These are phyloP conservation scores for Amphipoea lucens DNA, from an alignment of 2,888 invertebrate species.

Conservation along the genomic window DNA sequence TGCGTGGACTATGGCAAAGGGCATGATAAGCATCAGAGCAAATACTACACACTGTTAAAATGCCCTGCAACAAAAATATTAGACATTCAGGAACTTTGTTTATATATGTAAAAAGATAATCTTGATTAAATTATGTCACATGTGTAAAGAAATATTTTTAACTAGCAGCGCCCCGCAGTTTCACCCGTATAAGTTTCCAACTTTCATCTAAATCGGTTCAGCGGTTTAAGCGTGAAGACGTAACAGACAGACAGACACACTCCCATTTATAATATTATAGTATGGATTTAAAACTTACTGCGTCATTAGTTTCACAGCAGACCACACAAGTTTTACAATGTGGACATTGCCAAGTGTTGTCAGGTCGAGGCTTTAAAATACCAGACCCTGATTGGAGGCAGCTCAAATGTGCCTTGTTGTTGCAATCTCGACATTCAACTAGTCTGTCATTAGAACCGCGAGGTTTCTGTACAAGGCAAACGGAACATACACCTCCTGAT, in stretches of 20 bases:
- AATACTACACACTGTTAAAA: slow-evolving; percentile 94
- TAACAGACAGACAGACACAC: too few relatives aligned
- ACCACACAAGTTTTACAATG: slow-evolving; percentile 96
- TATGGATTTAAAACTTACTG: slow-evolving; percentile 88
- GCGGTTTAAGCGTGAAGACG: too few relatives aligned
- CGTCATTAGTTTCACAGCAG: slow-evolving; percentile 94
- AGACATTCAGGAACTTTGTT: background rate
- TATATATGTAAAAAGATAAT: slow-evolving; percentile 2
- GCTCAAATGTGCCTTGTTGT: slow-evolving; percentile 93
- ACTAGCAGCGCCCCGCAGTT: too few relatives aligned
- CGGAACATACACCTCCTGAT: slow-evolving; percentile 91
- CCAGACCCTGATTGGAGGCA: slow-evolving; percentile 93
- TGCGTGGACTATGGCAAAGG: slow-evolving; percentile 93
- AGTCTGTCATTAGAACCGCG: slow-evolving; percentile 91
- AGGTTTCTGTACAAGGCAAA: slow-evolving; percentile 91
- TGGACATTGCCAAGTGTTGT: slow-evolving; percentile 96
- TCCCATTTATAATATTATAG: too few relatives aligned
- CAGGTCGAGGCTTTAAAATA: slow-evolving; percentile 91
- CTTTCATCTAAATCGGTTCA: too few relatives aligned
- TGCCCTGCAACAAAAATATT: slow-evolving; percentile 88
- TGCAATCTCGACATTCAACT: slow-evolving; percentile 93
- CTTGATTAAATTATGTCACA: background rate
- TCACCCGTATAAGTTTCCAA: too few relatives aligned
- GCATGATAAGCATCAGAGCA: slow-evolving; percentile 97
- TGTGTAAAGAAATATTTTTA: background rate